phyloP scores from a whole-genome alignment of 2,888 invertebrate genomes.

The Heliconius cydno region DNA sequence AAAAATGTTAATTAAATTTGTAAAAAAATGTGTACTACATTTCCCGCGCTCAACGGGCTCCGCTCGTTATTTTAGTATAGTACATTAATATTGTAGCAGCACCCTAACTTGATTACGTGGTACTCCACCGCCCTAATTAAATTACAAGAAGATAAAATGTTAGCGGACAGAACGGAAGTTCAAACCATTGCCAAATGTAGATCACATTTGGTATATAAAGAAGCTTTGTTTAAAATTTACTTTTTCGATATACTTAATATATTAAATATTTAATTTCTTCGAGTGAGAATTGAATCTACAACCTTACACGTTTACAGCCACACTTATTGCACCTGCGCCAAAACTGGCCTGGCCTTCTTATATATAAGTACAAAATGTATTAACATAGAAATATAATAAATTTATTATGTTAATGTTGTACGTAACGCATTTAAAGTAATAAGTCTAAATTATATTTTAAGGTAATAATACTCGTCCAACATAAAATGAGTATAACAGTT shows the following conservation, averaged over 20 bases:
- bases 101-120: constrained; percentile 51
- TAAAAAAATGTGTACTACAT: constrained; percentile 30
- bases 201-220: constrained; percentile 39
- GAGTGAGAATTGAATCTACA: no score
- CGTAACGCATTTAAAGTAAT: neutral
- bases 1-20: constrained; percentile 20
- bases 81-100: constrained; percentile 32
- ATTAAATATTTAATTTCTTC: no score
- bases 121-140: constrained; percentile 58
- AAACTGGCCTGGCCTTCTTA: neutral
- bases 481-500: constrained; percentile 7
- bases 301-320: no score
- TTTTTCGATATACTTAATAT: neutral
- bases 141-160: constrained; percentile 62
- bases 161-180: constrained; percentile 69
- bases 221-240: constrained; percentile 48
- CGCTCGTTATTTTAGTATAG: constrained; percentile 34
- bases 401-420: neutral
- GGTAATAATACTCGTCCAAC: neutral
- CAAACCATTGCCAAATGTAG: constrained; percentile 76
- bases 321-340: no score
- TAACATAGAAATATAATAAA: neutral
- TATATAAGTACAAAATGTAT: neutral
- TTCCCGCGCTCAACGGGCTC: constrained; percentile 32
- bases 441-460: neutral